Evolutionary conservation across 2,113 vertebrate species (phyloP).

Genomic region (Nibea albiflora): DNA sequence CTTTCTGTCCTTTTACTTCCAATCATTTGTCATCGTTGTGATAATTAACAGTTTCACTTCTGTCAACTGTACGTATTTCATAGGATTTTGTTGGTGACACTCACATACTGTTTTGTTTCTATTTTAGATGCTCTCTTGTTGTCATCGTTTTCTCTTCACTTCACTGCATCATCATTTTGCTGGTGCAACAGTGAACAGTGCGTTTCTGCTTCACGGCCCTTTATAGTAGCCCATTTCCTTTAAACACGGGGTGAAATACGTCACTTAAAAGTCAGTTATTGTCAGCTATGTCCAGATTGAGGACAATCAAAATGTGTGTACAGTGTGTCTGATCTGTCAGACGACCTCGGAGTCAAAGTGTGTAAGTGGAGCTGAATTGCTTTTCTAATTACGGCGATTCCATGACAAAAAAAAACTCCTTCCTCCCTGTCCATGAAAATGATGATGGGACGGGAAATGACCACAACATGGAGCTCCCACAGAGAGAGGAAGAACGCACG

Average conservation of each 20-base stretch:
- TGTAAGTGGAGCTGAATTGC: slow-evolving; percentile 33
- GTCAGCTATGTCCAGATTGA: slow-evolving; percentile 12
- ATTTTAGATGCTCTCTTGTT: not conserved
- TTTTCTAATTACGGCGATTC: slow-evolving; percentile 53
- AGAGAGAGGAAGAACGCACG: slow-evolving; percentile 9
- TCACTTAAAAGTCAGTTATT: slow-evolving; percentile 15
- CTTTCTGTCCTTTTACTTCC: not conserved
- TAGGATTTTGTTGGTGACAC: not conserved
- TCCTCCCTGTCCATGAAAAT: slow-evolving; percentile 36
- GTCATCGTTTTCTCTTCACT: not conserved
- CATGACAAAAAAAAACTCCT: slow-evolving; percentile 29
- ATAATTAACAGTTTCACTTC: not conserved
- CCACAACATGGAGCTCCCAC: slow-evolving; percentile 62
- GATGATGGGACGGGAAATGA: slow-evolving; percentile 57
- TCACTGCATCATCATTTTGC: slow-evolving; percentile 6
- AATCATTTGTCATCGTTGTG: not conserved
- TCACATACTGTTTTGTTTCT: not conserved
- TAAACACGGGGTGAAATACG: not conserved
- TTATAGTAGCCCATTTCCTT: slow-evolving; percentile 8
- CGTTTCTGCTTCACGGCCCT: slow-evolving; percentile 4
- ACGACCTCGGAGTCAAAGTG: slow-evolving; percentile 23
- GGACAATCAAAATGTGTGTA: slow-evolving; percentile 3
- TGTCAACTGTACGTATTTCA: not conserved
- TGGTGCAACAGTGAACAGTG: slow-evolving; percentile 5
- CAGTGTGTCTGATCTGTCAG: slow-evolving; percentile 15